phyloP scores from a whole-genome alignment of 2,888 invertebrate species.

The Phaonia tiefii region DNA sequence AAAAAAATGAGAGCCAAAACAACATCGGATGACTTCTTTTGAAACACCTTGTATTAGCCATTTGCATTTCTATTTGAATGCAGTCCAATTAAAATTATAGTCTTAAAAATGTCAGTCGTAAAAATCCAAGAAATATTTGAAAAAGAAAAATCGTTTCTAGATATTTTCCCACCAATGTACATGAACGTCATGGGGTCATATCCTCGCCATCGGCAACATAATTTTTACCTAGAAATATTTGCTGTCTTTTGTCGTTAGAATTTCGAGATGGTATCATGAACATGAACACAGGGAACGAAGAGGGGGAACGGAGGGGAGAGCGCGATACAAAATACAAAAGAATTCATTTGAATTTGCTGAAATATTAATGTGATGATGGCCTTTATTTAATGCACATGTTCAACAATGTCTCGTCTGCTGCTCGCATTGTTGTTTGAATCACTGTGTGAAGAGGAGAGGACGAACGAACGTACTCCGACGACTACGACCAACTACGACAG shows the following conservation, averaged over 20 bases:
- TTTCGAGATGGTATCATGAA: too few species aligned
- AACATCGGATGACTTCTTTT: too few species aligned
- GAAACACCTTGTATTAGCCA: too few species aligned
- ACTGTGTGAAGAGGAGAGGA: conserved; percentile 3
- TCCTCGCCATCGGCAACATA: conserved; percentile 17
- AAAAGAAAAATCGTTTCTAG: too few species aligned
- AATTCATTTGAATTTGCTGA: conserved; percentile 44
- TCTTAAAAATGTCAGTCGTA: too few species aligned
- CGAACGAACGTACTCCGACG: not conserved
- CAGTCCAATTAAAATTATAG: too few species aligned
- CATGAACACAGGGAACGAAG: not conserved
- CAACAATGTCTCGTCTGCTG: not conserved
- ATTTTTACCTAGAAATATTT: conserved; percentile 45
- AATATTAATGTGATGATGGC: conserved; percentile 15
- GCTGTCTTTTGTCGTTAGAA: conserved; percentile 11
- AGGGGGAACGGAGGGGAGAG: not conserved
- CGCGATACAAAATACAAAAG: conserved; percentile 1
- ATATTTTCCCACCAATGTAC: too few species aligned
- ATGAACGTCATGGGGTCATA: not conserved
- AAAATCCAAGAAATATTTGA: too few species aligned
- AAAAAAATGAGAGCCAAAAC: too few species aligned
- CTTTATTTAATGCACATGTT: conserved; percentile 17
- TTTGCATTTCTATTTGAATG: too few species aligned
- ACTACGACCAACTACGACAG: not conserved
- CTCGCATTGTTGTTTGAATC: conserved; percentile 3